Evolutionary conservation across 2,888 invertebrate genomes (phyloP).

Genomic region (Lathronympha strigana): DNA sequence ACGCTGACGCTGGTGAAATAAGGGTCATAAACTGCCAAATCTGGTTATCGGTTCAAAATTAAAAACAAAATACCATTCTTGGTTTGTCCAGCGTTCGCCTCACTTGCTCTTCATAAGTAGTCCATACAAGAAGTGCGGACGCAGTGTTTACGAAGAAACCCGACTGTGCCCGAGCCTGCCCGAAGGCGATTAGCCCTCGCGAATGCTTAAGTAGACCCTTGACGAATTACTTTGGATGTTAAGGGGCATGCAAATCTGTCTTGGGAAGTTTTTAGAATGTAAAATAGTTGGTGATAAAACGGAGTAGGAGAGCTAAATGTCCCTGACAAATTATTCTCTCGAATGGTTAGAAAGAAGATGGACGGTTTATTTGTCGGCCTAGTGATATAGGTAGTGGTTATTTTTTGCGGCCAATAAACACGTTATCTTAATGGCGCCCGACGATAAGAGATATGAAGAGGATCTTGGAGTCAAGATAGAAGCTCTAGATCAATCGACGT

Average conservation of each 20-base stretch:
- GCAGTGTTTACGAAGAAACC: slow-evolving; percentile 27
- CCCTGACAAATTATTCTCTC: not conserved
- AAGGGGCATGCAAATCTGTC: slow-evolving; percentile 34
- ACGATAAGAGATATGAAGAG: no score
- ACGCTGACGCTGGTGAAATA: no score
- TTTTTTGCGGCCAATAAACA: no score
- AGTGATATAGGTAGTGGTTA: no score
- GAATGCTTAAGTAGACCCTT: slow-evolving; percentile 38
- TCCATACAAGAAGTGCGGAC: slow-evolving; percentile 26
- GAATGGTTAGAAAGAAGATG: no score
- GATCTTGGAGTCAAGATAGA: no score
- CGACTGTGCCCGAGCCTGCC: slow-evolving; percentile 26
- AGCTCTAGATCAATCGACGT: no score
- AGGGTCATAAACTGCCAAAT: no score
- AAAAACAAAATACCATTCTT: no score
- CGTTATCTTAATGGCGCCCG: no score
- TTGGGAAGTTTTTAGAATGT: slow-evolving; percentile 9
- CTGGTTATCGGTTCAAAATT: no score
- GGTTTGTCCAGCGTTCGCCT: not conserved
- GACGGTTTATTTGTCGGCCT: no score
- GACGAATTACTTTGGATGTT: slow-evolving; percentile 40
- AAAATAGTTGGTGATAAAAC: not conserved
- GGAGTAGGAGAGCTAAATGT: not conserved
- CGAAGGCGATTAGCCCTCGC: slow-evolving; percentile 33
- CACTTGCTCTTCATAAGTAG: not conserved